Evolutionary conservation across 1,140 invertebrate species (phyloP).

Genomic region (Platorchestia sp.): DNA sequence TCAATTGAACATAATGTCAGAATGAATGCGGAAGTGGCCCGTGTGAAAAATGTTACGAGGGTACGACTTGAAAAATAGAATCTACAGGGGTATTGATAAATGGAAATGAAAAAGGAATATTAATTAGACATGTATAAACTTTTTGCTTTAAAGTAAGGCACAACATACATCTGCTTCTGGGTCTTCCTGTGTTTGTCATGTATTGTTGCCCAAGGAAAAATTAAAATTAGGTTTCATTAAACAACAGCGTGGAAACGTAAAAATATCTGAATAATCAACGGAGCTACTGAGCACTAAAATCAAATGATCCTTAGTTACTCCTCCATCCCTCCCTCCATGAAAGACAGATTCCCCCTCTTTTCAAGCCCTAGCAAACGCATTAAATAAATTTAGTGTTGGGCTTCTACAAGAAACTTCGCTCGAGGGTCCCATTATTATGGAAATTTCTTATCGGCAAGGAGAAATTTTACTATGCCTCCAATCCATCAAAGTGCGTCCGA

Average conservation of each 20-base stretch:
- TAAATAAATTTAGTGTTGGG: constrained; percentile 21
- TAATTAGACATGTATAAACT: background rate
- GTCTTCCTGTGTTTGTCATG: no score
- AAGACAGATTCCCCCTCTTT: background rate
- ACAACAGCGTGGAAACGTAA: background rate
- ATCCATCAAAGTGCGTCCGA: constrained; percentile 34
- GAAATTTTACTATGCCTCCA: constrained; percentile 25
- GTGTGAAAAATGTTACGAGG: no score
- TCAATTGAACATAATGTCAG: no score
- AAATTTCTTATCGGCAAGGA: constrained; percentile 19
- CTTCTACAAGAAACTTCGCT: background rate
- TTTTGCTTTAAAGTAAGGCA: background rate
- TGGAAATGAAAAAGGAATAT: no score
- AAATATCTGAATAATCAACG: background rate
- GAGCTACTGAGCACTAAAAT: no score
- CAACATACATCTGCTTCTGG: no score
- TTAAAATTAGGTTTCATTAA: no score
- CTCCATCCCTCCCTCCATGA: background rate
- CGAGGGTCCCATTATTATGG: constrained; percentile 29
- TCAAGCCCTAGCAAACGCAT: constrained; percentile 2
- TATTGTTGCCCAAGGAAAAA: no score
- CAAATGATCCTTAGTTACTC: background rate
- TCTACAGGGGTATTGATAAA: no score
- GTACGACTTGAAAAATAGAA: no score
- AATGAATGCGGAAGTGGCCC: no score